Evolutionary conservation across 2,888 invertebrate genomes (phyloP).

Genomic region (Drosophila anomelani): DNA sequence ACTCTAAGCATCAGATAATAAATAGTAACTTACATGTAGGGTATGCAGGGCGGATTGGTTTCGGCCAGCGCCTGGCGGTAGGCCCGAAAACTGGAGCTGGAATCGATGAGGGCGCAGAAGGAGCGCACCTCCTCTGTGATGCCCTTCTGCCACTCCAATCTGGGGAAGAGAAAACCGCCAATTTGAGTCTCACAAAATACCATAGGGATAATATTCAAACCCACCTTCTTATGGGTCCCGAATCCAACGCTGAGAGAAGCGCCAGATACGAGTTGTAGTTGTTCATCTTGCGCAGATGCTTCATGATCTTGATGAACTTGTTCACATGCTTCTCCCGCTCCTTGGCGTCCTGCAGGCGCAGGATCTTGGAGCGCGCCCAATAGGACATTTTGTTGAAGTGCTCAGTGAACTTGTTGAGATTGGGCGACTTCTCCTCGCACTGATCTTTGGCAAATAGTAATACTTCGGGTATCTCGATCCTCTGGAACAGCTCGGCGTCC

Average conservation of each 20-base stretch:
- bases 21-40: slow-evolving; percentile 94
- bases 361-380: slow-evolving; percentile 97
- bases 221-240: slow-evolving; percentile 92
- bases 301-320: slow-evolving; percentile 99
- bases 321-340: slow-evolving; percentile 97
- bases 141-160: slow-evolving; percentile 97
- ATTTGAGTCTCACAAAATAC: fast-evolving
- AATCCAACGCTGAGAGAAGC: slow-evolving; percentile 97
- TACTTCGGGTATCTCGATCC: slow-evolving; percentile 98
- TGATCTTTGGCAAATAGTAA: slow-evolving; percentile 99
- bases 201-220: neutral
- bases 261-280: slow-evolving; percentile 99
- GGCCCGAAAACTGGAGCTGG: slow-evolving; percentile 98
- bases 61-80: slow-evolving; percentile 97
- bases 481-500: slow-evolving; percentile 97
- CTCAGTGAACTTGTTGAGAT: slow-evolving; percentile 98
- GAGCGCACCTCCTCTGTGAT: slow-evolving; percentile 96
- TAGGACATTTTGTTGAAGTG: slow-evolving; percentile 99
- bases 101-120: slow-evolving; percentile 98
- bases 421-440: slow-evolving; percentile 98
- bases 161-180: slow-evolving; percentile 82
- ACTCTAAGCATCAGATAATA: too few relatives aligned
- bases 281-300: slow-evolving; percentile 97
- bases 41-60: slow-evolving; percentile 98
- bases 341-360: slow-evolving; percentile 95